These are phyloP conservation scores for Gobionotothen gibberifrons DNA, from an alignment of 2,797 vertebrate species.

Conservation along the genomic window DNA sequence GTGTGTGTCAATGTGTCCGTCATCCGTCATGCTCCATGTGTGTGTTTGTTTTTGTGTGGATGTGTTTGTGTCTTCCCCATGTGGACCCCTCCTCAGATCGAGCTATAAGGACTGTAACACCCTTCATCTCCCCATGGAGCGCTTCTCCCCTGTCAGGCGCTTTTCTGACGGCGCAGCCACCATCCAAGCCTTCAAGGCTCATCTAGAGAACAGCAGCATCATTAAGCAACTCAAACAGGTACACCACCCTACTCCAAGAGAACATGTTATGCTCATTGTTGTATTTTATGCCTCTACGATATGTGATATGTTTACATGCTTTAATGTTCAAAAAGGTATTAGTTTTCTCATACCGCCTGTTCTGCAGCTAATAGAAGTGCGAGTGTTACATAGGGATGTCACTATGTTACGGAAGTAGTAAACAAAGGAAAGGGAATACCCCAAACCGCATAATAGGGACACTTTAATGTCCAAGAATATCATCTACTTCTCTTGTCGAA, in stretches of 20 bases:
- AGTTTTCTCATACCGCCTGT: no score
- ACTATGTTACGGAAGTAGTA: no score
- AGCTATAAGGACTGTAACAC: conserved; percentile 99
- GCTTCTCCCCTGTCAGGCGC: conserved; percentile 96
- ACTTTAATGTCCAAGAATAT: no score
- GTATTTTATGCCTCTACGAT: no score
- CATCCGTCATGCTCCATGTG: conserved; percentile 29
- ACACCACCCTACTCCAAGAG: conserved; percentile 7
- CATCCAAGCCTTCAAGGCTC: conserved; percentile 98
- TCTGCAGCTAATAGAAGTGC: no score
- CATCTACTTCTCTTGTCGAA: background rate
- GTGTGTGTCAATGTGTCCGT: conserved; percentile 32
- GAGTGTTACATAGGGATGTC: no score
- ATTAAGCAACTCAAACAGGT: conserved; percentile 99
- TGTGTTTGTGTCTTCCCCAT: conserved; percentile 45
- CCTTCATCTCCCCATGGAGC: conserved; percentile 97
- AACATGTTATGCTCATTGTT: no score
- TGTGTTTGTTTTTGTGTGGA: conserved; percentile 34
- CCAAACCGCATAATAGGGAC: no score
- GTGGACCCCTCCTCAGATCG: conserved; percentile 83
- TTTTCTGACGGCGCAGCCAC: conserved; percentile 97
- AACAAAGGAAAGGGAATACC: no score
- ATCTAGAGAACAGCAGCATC: conserved; percentile 95
- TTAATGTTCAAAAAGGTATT: no score
- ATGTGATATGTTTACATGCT: no score